Conservation (phyloP, 2,888 invertebrate genomes). For the Caenorhabditis angaria region DNA sequence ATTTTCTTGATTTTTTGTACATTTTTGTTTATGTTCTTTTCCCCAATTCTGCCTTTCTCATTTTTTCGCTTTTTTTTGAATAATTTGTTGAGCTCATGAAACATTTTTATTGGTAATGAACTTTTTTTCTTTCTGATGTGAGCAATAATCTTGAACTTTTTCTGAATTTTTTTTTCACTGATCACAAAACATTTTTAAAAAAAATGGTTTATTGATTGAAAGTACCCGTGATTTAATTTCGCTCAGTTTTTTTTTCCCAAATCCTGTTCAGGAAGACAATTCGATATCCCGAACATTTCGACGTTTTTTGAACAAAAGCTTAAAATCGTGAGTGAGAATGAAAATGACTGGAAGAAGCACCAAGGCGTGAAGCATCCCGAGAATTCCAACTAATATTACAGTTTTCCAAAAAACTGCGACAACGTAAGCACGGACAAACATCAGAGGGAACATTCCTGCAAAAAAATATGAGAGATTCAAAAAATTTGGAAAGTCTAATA, state of each 20-base stretch:
- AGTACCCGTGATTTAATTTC: too few relatives aligned
- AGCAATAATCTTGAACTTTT: neutral
- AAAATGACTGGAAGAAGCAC: slow-evolving; percentile 67
- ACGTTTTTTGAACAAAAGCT: slow-evolving; percentile 25
- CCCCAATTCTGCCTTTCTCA: neutral
- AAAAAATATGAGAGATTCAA: too few relatives aligned
- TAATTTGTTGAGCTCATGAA: slow-evolving; percentile 6
- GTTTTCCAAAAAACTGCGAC: slow-evolving; percentile 71
- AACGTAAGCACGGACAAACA: slow-evolving; percentile 70
- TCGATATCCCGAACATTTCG: slow-evolving; percentile 2
- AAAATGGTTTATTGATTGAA: too few relatives aligned
- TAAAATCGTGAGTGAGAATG: slow-evolving; percentile 58
- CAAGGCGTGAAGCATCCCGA: slow-evolving; percentile 68
- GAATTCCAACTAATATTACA: slow-evolving; percentile 62
- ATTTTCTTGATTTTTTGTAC: neutral
- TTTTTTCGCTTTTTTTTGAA: neutral
- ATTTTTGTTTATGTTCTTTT: slow-evolving; percentile 7
- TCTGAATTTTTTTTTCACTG: too few relatives aligned
- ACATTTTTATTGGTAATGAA: neutral
- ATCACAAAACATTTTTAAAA: too few relatives aligned
- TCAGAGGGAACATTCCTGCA: slow-evolving; percentile 65
- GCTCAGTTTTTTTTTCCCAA: neutral
- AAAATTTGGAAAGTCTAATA: too few relatives aligned
- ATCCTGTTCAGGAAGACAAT: neutral
- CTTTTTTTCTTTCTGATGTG: neutral